phyloP scores from a whole-genome alignment of 2,113 vertebrate species.

The Hippocampus mohnikei region DNA sequence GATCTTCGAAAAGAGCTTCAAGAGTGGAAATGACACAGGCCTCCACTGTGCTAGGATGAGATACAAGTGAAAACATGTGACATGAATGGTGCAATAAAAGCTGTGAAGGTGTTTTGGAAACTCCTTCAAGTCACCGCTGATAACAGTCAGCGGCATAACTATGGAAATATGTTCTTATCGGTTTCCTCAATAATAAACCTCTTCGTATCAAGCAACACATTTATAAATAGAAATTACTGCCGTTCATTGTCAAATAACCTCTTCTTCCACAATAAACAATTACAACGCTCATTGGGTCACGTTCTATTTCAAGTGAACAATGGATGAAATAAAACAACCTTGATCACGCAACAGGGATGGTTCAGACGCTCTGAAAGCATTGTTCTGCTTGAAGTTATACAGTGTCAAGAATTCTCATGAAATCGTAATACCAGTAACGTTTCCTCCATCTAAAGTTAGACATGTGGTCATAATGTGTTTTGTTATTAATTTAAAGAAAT shows the following conservation, averaged over 20 bases:
- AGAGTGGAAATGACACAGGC: not conserved
- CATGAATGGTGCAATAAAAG: not conserved
- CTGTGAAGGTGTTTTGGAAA: not conserved
- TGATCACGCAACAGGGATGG: not conserved
- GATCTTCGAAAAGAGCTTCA: slow-evolving; percentile 14
- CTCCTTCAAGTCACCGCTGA: not conserved
- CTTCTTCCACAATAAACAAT: not conserved
- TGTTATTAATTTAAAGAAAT: no score
- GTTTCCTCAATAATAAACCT: not conserved
- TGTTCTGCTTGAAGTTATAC: not conserved
- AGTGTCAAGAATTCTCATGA: not conserved
- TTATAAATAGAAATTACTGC: not conserved
- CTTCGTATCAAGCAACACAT: not conserved
- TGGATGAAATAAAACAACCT: not conserved
- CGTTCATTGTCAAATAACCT: not conserved
- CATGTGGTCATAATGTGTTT: no score
- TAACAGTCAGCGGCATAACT: not conserved
- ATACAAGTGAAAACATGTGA: not conserved
- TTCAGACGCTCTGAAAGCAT: not conserved
- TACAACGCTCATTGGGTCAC: not conserved
- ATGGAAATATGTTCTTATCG: not conserved
- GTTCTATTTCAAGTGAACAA: not conserved
- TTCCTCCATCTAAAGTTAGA: not conserved
- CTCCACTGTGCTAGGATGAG: not conserved
- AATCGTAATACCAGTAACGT: not conserved